phyloP scores from a whole-genome alignment of 2,113 vertebrate genomes.

The Phyllopteryx taeniolatus region DNA sequence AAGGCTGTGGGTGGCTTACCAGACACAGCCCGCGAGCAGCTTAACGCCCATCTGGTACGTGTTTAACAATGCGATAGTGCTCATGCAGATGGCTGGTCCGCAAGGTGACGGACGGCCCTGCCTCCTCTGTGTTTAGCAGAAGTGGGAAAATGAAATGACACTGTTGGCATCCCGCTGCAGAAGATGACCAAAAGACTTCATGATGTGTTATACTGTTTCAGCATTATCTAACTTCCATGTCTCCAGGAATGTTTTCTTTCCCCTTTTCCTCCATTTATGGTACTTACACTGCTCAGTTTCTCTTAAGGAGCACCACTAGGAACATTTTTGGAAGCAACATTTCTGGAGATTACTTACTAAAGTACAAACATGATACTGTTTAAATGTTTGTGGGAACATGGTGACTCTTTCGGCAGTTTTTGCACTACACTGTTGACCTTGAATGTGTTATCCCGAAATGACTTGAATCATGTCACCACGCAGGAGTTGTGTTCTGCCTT shows the following conservation, averaged over 20 bases:
- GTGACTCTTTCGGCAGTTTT: background rate
- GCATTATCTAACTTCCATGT: conserved; percentile 33
- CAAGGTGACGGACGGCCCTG: conserved; percentile 34
- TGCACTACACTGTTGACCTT: background rate
- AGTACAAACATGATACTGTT: conserved; percentile 35
- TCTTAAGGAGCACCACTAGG: conserved; percentile 3
- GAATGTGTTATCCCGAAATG: conserved; percentile 4
- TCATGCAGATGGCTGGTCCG: conserved; percentile 66
- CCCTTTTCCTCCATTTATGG: conserved; percentile 38
- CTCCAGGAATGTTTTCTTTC: conserved; percentile 44
- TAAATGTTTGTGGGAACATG: conserved; percentile 36
- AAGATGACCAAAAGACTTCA: conserved; percentile 27
- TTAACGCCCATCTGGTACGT: conserved; percentile 94
- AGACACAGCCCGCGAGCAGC: conserved; percentile 95
- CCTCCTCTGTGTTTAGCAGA: conserved; percentile 57
- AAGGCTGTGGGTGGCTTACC: conserved; percentile 97
- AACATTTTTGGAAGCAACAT: conserved; percentile 30
- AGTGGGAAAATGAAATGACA: conserved; percentile 69
- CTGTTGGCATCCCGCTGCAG: conserved; percentile 37
- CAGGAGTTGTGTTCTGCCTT: conserved; percentile 90
- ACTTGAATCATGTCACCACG: conserved; percentile 20
- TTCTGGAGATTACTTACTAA: conserved; percentile 10
- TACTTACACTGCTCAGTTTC: conserved; percentile 16
- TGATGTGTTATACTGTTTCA: conserved; percentile 51
- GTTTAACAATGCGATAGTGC: conserved; percentile 71